These are phyloP conservation scores for Diloba caeruleocephala DNA, from an alignment of 2,888 invertebrate genomes.

Conservation along the genomic window DNA sequence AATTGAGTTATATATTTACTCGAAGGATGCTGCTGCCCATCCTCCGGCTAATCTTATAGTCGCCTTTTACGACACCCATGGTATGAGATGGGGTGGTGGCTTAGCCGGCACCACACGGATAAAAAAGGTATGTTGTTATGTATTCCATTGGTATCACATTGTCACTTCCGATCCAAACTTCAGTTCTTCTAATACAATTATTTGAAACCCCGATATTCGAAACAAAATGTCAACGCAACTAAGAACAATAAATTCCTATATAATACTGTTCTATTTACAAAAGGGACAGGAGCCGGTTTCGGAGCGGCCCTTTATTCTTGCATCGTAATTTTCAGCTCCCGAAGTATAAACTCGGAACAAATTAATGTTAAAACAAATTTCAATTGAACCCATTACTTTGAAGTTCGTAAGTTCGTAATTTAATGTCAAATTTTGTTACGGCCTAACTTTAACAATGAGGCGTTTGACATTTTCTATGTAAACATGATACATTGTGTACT, in stretches of 20 bases:
- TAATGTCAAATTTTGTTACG: constrained; percentile 70
- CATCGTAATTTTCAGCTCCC: constrained; percentile 47
- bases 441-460: constrained; percentile 59
- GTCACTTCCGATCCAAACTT: background rate
- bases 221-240: constrained; percentile 26
- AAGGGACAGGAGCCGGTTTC: constrained; percentile 35
- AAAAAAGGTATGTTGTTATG: too few species aligned
- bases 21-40: too few species aligned
- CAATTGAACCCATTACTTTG: constrained; percentile 68
- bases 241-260: constrained; percentile 29
- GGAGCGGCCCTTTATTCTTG: constrained; percentile 39
- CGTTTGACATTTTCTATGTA: constrained; percentile 50
- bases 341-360: constrained; percentile 60
- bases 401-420: constrained; percentile 72
- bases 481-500: constrained; percentile 41
- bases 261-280: constrained; percentile 29
- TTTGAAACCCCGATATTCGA: constrained; percentile 8
- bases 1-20: too few species aligned
- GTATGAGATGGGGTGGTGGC: too few species aligned
- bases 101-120: too few species aligned
- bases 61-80: too few species aligned
- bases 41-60: too few species aligned
- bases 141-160: background rate
- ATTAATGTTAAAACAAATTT: constrained; percentile 75
- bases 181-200: constrained; percentile 3